phyloP scores from a whole-genome alignment of 37 sponge, comb jelly and placozoan genomes.

The Amphimedon queenslandica region DNA sequence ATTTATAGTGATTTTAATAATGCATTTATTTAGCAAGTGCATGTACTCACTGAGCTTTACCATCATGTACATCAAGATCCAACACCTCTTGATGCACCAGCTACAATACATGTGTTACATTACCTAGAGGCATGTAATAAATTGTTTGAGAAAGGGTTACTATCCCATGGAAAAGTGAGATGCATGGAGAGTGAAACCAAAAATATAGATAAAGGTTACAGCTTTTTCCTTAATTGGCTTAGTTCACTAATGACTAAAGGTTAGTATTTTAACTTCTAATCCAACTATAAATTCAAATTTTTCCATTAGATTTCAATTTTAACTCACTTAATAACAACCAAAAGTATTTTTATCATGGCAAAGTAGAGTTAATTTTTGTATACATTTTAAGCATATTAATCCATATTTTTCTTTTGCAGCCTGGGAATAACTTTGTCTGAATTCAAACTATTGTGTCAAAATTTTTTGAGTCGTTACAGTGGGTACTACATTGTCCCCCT shows the following conservation, averaged over 20 bases:
- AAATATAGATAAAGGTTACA: constrained; percentile 13
- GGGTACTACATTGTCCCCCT: too few species aligned
- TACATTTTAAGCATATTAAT: too few species aligned
- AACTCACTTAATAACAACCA: too few species aligned
- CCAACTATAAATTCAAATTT: too few species aligned
- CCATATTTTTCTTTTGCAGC: too few species aligned
- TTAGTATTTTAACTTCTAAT: not conserved
- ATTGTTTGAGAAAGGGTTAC: constrained; percentile 15
- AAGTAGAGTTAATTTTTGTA: too few species aligned
- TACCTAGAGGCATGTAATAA: constrained; percentile 17
- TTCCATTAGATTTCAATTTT: too few species aligned
- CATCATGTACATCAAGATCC: constrained; percentile 3
- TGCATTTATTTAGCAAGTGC: constrained; percentile 20
- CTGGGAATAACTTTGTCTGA: too few species aligned
- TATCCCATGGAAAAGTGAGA: not conserved
- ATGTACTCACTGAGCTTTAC: constrained; percentile 25
- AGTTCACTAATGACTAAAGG: not conserved
- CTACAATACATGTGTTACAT: not conserved
- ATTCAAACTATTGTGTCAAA: too few species aligned
- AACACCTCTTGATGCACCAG: constrained; percentile 1
- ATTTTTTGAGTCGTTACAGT: too few species aligned
- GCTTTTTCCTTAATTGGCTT: constrained; percentile 3
- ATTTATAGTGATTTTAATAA: not conserved
- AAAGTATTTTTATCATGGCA: too few species aligned
- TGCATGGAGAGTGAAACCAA: not conserved